phyloP scores from a whole-genome alignment of 2,113 vertebrate species.

The Daphoenositta chrysoptera region DNA sequence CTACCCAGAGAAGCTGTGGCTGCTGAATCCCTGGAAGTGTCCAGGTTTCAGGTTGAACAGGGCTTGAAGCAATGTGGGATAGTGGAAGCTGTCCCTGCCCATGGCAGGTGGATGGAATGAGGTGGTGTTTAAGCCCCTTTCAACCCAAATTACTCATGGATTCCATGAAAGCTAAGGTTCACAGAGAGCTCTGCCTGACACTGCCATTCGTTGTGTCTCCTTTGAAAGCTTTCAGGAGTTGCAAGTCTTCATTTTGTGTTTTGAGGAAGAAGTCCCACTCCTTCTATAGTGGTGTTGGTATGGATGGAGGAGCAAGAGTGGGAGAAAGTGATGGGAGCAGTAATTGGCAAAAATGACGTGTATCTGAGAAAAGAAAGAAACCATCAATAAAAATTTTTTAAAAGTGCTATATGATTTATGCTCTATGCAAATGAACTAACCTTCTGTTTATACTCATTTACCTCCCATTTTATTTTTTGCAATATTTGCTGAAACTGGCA shows the following conservation, averaged over 20 bases:
- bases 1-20: background rate
- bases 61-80: background rate
- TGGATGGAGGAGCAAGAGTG: background rate
- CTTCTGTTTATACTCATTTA: background rate
- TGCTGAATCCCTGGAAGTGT: background rate
- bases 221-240: background rate
- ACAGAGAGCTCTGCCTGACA: background rate
- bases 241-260: background rate
- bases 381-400: background rate
- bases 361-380: background rate
- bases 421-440: background rate
- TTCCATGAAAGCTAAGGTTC: background rate
- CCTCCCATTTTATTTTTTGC: background rate
- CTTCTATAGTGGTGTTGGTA: background rate
- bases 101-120: background rate
- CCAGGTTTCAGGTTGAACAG: background rate
- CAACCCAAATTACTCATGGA: background rate
- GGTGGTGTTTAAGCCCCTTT: background rate
- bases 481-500: conserved; percentile 40
- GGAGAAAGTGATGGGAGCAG: background rate
- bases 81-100: background rate
- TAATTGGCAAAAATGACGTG: background rate
- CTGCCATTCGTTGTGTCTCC: background rate
- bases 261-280: background rate
- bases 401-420: background rate